Evolutionary conservation across 2,888 invertebrate genomes (phyloP).

Genomic region (Tenthredo livida): DNA sequence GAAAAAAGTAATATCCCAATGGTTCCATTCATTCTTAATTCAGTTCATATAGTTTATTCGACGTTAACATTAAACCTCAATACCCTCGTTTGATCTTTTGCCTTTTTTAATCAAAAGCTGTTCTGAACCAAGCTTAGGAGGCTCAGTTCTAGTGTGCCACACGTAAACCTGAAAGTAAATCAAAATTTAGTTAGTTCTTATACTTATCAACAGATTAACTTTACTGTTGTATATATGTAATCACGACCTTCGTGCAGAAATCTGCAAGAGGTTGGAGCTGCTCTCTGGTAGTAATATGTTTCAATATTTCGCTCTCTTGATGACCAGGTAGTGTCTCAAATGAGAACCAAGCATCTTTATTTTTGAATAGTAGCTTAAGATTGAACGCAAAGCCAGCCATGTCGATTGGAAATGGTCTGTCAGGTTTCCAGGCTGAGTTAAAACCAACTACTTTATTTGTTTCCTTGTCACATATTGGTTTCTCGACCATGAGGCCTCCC

Average conservation of each 20-base stretch:
- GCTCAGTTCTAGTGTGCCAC: slow-evolving; percentile 98
- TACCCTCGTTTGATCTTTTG: slow-evolving; percentile 80
- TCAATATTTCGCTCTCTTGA: slow-evolving; percentile 92
- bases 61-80: slow-evolving; percentile 81
- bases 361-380: slow-evolving; percentile 85
- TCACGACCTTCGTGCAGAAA: slow-evolving; percentile 88
- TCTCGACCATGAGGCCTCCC: slow-evolving; percentile 95
- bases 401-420: slow-evolving; percentile 96
- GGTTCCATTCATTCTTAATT: background rate
- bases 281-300: slow-evolving; percentile 85
- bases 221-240: slow-evolving; percentile 26
- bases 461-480: slow-evolving; percentile 86
- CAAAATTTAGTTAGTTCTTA: background rate
- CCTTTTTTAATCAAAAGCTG: slow-evolving; percentile 81
- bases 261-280: slow-evolving; percentile 95
- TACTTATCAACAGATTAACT: slow-evolving; percentile 61
- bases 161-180: slow-evolving; percentile 87
- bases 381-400: slow-evolving; percentile 99
- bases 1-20: background rate
- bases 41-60: background rate
- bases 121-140: slow-evolving; percentile 88
- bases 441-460: slow-evolving; percentile 83
- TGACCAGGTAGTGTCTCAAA: slow-evolving; percentile 93
- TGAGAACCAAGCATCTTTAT: slow-evolving; percentile 88
- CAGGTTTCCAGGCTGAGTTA: slow-evolving; percentile 92